These are phyloP conservation scores for Decapterus maruadsi DNA, from an alignment of 2,797 vertebrate genomes.

Conservation along the genomic window DNA sequence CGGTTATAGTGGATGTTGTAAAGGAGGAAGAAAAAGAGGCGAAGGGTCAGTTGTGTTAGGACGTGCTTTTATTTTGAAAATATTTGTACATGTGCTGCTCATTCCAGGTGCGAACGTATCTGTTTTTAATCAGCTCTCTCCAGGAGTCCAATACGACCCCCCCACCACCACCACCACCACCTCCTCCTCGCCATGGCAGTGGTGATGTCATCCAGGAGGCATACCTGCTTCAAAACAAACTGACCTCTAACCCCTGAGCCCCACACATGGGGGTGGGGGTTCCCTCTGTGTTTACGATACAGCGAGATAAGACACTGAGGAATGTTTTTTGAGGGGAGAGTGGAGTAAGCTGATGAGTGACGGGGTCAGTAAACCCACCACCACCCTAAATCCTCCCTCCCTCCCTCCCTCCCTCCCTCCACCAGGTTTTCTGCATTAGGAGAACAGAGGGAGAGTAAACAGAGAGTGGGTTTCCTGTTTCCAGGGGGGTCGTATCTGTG, in stretches of 20 bases:
- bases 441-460: constrained; percentile 66
- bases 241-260: constrained; percentile 66
- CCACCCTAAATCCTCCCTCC: background rate
- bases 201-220: constrained; percentile 67
- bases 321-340: constrained; percentile 54
- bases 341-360: constrained; percentile 57
- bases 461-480: constrained; percentile 53
- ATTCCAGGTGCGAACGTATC: constrained; percentile 5
- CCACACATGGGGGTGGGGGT: constrained; percentile 44
- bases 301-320: constrained; percentile 77
- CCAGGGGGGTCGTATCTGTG: constrained; percentile 25
- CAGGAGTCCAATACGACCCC: constrained; percentile 9
- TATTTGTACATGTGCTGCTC: background rate
- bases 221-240: constrained; percentile 62
- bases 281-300: constrained; percentile 74
- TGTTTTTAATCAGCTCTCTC: constrained; percentile 64
- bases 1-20: too few relatives aligned
- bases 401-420: background rate
- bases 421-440: constrained; percentile 55
- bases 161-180: too few relatives aligned
- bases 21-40: too few relatives aligned
- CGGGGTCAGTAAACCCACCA: constrained; percentile 53
- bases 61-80: background rate
- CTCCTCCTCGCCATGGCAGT: background rate
- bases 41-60: background rate